Percentiles rank a stretch among this genome's conserved stretches.
Evolutionary conservation across 2,113 vertebrate genomes (phyloP).

Genomic region (Eulemur rufifrons): DNA sequence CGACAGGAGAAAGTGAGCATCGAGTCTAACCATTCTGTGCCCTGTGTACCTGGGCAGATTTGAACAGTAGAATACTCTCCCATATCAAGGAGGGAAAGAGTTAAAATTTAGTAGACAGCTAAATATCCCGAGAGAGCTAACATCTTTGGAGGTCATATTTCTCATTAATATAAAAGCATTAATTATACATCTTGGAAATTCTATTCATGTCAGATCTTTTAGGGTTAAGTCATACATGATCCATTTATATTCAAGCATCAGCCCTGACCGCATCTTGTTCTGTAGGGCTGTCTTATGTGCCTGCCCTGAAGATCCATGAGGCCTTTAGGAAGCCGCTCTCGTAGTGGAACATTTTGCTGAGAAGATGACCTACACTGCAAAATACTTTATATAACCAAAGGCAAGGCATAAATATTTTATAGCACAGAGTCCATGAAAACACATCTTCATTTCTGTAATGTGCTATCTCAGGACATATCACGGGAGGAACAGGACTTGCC

Average conservation of each 20-base stretch:
- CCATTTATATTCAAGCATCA: slow-evolving; percentile 76
- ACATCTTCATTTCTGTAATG: slow-evolving; percentile 75
- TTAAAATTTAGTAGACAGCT: slow-evolving; percentile 58
- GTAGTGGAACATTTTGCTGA: slow-evolving; percentile 68
- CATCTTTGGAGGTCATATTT: slow-evolving; percentile 65
- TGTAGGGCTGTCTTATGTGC: background rate
- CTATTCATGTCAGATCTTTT: slow-evolving; percentile 72
- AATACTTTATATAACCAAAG: slow-evolving; percentile 78
- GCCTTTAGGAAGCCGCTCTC: slow-evolving; percentile 64
- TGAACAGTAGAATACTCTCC: background rate
- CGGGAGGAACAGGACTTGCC: slow-evolving; percentile 37
- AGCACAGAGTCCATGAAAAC: slow-evolving; percentile 74
- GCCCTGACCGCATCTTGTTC: slow-evolving; percentile 60
- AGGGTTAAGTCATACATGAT: slow-evolving; percentile 77
- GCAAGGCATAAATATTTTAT: slow-evolving; percentile 83
- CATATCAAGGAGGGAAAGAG: slow-evolving; percentile 43
- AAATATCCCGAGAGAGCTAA: slow-evolving; percentile 43
- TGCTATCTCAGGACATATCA: slow-evolving; percentile 67
- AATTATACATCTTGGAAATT: slow-evolving; percentile 73
- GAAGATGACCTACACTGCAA: slow-evolving; percentile 77
- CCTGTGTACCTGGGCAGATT: background rate
- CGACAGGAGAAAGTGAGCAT: background rate
- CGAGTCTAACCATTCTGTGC: background rate
- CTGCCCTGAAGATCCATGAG: slow-evolving; percentile 58
- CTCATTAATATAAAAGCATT: slow-evolving; percentile 76